Evolutionary conservation across 2,113 vertebrate species (phyloP).

Genomic region (Stegastes partitus): DNA sequence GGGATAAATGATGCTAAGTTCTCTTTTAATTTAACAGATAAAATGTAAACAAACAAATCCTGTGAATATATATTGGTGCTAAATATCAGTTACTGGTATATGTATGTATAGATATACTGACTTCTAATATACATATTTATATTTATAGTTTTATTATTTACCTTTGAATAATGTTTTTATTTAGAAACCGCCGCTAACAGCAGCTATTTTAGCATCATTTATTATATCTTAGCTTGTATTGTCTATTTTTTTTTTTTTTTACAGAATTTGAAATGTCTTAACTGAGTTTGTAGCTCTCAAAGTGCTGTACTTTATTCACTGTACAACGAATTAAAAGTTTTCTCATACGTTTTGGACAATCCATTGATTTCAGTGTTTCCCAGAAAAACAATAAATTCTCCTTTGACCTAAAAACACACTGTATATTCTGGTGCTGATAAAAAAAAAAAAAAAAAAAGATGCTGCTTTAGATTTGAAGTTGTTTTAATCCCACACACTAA

Average conservation of each 20-base stretch:
- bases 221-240: slow-evolving; percentile 11
- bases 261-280: slow-evolving; percentile 45
- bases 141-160: background rate
- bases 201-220: background rate
- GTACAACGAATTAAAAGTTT: slow-evolving; percentile 72
- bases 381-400: slow-evolving; percentile 22
- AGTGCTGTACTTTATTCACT: slow-evolving; percentile 44
- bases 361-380: slow-evolving; percentile 36
- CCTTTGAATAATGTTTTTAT: background rate
- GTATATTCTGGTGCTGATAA: slow-evolving; percentile 30
- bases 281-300: slow-evolving; percentile 26
- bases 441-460: too few species aligned
- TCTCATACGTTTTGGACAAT: slow-evolving; percentile 64
- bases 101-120: too few species aligned
- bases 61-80: too few species aligned
- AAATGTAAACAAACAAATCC: too few species aligned
- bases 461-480: slow-evolving; percentile 27
- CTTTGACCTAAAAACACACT: slow-evolving; percentile 55
- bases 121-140: background rate
- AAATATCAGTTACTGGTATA: too few species aligned
- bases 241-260: slow-evolving; percentile 38
- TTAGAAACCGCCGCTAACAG: background rate
- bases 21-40: too few species aligned
- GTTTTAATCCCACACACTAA: slow-evolving; percentile 63
- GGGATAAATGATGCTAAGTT: too few species aligned